Percentiles rank a stretch among this genome's conserved stretches.
phyloP scores from a whole-genome alignment of 1,140 invertebrate species.

The Pemphigus obesinymphae region DNA sequence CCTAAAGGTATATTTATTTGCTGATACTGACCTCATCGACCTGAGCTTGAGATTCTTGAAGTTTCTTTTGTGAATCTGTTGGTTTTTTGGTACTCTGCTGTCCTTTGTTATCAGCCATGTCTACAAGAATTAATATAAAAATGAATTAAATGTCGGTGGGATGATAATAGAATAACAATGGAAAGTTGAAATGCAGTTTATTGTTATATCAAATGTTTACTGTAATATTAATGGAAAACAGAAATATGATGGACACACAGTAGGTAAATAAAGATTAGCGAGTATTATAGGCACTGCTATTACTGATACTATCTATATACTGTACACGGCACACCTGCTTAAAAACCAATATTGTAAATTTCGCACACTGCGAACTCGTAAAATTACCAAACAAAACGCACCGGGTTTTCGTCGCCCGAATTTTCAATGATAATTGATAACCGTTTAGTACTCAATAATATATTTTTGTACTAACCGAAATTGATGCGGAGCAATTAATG shows the following conservation, averaged over 20 bases:
- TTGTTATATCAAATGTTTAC: too few relatives aligned
- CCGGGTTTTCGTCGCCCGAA: not conserved
- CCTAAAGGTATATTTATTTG: not conserved
- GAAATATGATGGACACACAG: not conserved
- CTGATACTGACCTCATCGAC: slow-evolving; percentile 70
- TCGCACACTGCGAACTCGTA: not conserved
- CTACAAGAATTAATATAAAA: not conserved
- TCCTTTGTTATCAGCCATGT: slow-evolving; percentile 34
- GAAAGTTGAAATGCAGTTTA: too few relatives aligned
- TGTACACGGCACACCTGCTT: not conserved
- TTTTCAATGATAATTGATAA: not conserved
- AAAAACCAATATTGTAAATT: not conserved
- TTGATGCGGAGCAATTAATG: not conserved
- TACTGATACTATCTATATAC: too few relatives aligned
- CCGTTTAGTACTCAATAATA: not conserved
- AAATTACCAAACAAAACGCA: not conserved
- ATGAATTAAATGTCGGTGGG: too few relatives aligned
- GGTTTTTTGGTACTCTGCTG: slow-evolving; percentile 32
- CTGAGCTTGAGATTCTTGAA: slow-evolving; percentile 71
- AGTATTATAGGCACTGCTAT: too few relatives aligned
- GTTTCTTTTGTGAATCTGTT: slow-evolving; percentile 52
- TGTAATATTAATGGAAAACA: not conserved
- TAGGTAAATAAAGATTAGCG: not conserved
- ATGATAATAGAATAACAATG: too few relatives aligned
- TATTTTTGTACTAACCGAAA: not conserved